A percentile compares a stretch with the other conserved stretches of the same genome.
Conservation (phyloP, 2,113 vertebrate species). For the Prietella phreatophila region DNA sequence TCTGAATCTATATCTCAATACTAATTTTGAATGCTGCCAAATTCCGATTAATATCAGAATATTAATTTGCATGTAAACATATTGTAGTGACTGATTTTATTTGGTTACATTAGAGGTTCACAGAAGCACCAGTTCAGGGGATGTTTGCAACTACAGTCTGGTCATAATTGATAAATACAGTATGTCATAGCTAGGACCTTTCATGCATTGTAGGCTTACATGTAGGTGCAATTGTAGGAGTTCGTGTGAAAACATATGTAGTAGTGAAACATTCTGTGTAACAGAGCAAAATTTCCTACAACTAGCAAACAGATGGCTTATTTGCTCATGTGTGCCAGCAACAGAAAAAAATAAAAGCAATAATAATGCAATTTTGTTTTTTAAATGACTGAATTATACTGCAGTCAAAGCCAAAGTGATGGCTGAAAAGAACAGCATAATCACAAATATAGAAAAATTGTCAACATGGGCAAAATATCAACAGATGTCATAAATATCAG, state of each 20-base stretch:
- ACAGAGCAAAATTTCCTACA: not conserved
- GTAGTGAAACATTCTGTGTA: not conserved
- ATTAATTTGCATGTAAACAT: no score
- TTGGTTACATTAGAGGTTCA: no score
- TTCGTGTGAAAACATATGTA: not conserved
- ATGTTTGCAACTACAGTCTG: not conserved
- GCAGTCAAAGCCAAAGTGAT: not conserved
- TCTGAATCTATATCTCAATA: no score
- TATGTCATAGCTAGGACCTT: no score
- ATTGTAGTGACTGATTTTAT: no score
- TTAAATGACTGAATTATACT: not conserved
- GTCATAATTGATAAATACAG: not conserved
- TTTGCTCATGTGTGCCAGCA: not conserved
- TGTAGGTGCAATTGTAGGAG: not conserved
- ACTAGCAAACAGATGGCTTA: not conserved
- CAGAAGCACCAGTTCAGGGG: no score
- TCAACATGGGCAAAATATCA: not conserved
- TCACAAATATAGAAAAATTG: not conserved
- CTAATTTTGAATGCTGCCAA: no score
- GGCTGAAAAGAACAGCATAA: not conserved
- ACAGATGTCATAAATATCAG: no score
- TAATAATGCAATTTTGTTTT: not conserved
- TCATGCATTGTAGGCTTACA: no score
- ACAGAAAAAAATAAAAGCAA: not conserved
- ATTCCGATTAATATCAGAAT: no score